Base-by-base conservation (phyloP, 2,797 vertebrate genomes). In the Diplodus puntazzo region DNA sequence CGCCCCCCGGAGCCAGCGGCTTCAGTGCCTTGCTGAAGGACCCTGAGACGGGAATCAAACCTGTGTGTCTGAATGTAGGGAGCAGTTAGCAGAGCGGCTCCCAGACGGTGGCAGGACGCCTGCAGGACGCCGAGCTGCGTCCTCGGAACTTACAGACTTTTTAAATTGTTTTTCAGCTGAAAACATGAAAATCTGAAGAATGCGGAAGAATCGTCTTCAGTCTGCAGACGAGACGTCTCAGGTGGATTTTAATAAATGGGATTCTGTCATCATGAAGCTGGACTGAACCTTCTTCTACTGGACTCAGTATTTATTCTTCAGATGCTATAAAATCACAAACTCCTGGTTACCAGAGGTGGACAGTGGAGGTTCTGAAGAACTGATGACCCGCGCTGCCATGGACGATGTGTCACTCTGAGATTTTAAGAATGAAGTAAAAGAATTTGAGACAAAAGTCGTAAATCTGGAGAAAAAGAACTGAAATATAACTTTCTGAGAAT, bases 1-100 rank as follows among this genome's bases (percentile, higher is more conserved):
- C 46, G 4, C 64, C 73, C 63, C 63, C 74, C 60, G 55, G 17
- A 62, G 80, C 8, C 13, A 13, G 43, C 17, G 68, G 16, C 5
- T 5, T 54, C 58, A 84, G 87, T 85, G 85, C 86, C 88, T 91
- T 89, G 69, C 73, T 69, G 25, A 12, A 42, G 53, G 73, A 70
- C 23, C 42, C 39, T 3, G n/a, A 54, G 34, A 64, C 20, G 4
- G 73, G 62, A 20, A 43, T 77, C 65, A 10, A 27, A 80, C 66
- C 49, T 63, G 71, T 12, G 62, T 13, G 27, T 58, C 39, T 54
- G 2, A 25, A n/a, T 57, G 23, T 43, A 57, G 59, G 39, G 59
- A 45, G 20, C 14, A 1, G 7, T 11, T 0, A 48, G 25, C 4
- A 3, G 20, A 30, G 12, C 0, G 39, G 34, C 39, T 77, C 27